These are phyloP conservation scores for Natator depressus DNA, from an alignment of 2,113 vertebrate species.

Conservation along the genomic window DNA sequence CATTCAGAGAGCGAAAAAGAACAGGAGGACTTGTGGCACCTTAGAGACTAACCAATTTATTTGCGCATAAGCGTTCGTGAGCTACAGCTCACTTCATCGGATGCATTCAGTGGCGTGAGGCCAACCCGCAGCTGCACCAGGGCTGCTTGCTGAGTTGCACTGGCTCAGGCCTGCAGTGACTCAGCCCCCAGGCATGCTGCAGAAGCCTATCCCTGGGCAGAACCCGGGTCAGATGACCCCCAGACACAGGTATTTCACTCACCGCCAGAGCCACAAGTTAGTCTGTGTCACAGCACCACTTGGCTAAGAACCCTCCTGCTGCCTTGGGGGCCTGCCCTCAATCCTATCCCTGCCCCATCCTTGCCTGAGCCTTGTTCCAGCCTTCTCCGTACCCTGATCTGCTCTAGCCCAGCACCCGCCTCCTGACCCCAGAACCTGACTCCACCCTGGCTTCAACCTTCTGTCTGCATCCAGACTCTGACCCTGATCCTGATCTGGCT, in stretches of 20 bases:
- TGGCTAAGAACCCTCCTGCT: not conserved
- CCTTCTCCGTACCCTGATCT: not conserved
- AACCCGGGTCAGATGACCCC: not conserved
- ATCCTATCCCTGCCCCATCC: not conserved
- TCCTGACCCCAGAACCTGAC: not conserved
- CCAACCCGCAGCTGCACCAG: not conserved
- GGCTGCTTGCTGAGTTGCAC: not conserved
- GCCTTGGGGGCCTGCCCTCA: not conserved
- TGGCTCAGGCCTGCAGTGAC: not conserved
- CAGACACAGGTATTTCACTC: not conserved
- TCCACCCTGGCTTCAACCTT: not conserved
- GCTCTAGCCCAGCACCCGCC: not conserved
- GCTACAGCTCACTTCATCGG: too few species aligned
- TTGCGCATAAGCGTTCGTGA: too few species aligned
- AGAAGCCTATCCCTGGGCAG: not conserved
- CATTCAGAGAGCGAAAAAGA: not conserved
- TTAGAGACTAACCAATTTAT: too few species aligned
- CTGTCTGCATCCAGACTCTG: not conserved
- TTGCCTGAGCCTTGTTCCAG: not conserved
- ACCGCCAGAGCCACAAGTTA: not conserved
- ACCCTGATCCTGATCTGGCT: not conserved
- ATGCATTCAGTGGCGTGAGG: too few species aligned
- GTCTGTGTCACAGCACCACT: not conserved
- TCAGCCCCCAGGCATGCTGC: not conserved
- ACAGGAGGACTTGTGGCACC: too few species aligned